These are phyloP conservation scores for Craterocephalus amniculus DNA, from an alignment of 2,797 vertebrate genomes.

Conservation along the genomic window DNA sequence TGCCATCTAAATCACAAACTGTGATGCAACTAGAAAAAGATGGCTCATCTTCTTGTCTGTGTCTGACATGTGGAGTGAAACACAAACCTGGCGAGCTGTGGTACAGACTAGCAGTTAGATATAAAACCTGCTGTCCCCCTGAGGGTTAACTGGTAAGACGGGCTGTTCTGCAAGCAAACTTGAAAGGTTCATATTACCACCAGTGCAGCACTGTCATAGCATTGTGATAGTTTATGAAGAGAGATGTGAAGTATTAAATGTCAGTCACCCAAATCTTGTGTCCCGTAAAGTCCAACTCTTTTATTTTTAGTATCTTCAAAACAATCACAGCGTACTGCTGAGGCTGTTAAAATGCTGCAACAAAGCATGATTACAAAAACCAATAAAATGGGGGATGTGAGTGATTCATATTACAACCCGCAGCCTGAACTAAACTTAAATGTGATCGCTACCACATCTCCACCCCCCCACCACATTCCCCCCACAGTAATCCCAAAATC, in stretches of 20 bases:
- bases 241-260: conserved; percentile 18
- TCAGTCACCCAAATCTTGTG: conserved; percentile 18
- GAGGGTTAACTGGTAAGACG: conserved; percentile 49
- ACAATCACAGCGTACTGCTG: conserved; percentile 30
- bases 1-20: conserved; percentile 55
- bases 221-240: conserved; percentile 19
- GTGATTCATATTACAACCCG: conserved; percentile 57
- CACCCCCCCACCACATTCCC: background rate
- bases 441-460: conserved; percentile 49
- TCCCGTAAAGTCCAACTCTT: conserved; percentile 30
- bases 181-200: conserved; percentile 59
- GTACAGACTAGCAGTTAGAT: conserved; percentile 45
- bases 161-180: conserved; percentile 48
- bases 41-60: conserved; percentile 53
- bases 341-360: conserved; percentile 30
- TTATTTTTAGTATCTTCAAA: conserved; percentile 22
- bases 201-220: conserved; percentile 28
- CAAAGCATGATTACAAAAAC: conserved; percentile 47
- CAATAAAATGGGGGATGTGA: conserved; percentile 50
- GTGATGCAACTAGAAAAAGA: conserved; percentile 36
- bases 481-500: conserved; percentile 47
- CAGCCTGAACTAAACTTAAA: conserved; percentile 51
- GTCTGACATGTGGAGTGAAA: conserved; percentile 40
- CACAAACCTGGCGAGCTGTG: conserved; percentile 24
- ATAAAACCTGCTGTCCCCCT: conserved; percentile 47